Evolutionary conservation across 1,140 invertebrate species (phyloP), one percentile per base, ranked within the genome.

Genomic region (Hycleus cichorii): DNA sequence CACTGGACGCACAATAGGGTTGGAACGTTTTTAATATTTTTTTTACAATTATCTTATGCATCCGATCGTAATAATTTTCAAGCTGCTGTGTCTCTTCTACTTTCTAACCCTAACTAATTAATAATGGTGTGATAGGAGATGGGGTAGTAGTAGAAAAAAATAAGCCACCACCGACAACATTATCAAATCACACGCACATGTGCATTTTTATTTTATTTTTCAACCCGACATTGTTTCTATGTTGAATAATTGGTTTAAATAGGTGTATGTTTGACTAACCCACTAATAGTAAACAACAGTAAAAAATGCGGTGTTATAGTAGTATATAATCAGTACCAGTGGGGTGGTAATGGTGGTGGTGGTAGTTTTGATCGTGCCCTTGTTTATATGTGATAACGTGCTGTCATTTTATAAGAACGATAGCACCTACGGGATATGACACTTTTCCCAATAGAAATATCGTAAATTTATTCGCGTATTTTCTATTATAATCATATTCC

Each of bases 381-480:
- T 7, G 32, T 32, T 32, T 32, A 65, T 64, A 53, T 66, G 63
- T 66, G 66, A 68, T 68, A 68, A 64, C 32, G 32, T 49, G 58
- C 62, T 68, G 66, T 68, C 66, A 68, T 68, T 68, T 57, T 52
- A 54, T 62, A 68, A 68, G 66, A 68, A 68, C 58, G 66, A 68
- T 68, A 63, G 62, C 57, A 66, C 66, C 66, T 59, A 62, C 57
- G 66, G 66, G 66, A 68, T 63, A 61, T 49, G 52, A 47, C 48
- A 26, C 39, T 64, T 62, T 64, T 68, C 66, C 66, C 66, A 50
- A 62, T 58, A 68, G 66, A 66, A 68, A 68, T 68, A 66, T 64
- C 50, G 58, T 59, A 64, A 68, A 68, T 68, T 66, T 66, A 64
- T 66, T 64, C 64, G 45, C 40, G 40, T 49, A 59, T 64, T 66